Percentiles rank a stretch among this genome's conserved stretches.
These are phyloP conservation scores for Pogonomyrmex barbatus DNA, from an alignment of 1,140 invertebrate genomes.

Conservation along the genomic window DNA sequence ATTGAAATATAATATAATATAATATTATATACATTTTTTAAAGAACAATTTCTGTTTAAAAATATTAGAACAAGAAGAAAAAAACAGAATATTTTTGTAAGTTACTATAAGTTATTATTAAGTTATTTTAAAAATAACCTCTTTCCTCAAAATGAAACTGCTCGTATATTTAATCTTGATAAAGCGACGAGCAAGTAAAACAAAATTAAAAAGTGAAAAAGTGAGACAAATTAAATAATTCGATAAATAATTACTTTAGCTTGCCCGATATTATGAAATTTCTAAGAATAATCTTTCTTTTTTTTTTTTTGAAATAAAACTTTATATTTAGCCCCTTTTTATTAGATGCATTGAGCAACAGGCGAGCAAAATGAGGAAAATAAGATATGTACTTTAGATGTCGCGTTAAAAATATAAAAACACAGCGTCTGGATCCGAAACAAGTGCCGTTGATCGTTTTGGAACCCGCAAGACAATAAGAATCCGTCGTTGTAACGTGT, in stretches of 20 bases:
- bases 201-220: background rate
- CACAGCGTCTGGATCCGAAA: too few relatives aligned
- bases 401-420: background rate
- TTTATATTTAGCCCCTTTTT: background rate
- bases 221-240: background rate
- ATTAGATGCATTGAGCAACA: background rate
- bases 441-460: background rate
- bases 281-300: background rate
- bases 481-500: slow-evolving; percentile 33
- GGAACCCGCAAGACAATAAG: slow-evolving; percentile 19
- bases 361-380: background rate
- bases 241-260: background rate
- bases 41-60: background rate
- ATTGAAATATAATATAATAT: too few relatives aligned
- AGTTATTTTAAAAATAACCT: background rate
- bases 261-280: background rate
- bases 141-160: background rate
- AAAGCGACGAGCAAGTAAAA: background rate
- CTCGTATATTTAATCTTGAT: background rate
- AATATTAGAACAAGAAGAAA: background rate
- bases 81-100: too few relatives aligned
- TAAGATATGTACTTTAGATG: background rate
- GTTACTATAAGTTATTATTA: too few relatives aligned
- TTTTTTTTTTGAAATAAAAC: background rate
- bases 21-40: too few relatives aligned